phyloP scores from a whole-genome alignment of 2,888 invertebrate genomes.

The Opisthograptis luteolata region DNA sequence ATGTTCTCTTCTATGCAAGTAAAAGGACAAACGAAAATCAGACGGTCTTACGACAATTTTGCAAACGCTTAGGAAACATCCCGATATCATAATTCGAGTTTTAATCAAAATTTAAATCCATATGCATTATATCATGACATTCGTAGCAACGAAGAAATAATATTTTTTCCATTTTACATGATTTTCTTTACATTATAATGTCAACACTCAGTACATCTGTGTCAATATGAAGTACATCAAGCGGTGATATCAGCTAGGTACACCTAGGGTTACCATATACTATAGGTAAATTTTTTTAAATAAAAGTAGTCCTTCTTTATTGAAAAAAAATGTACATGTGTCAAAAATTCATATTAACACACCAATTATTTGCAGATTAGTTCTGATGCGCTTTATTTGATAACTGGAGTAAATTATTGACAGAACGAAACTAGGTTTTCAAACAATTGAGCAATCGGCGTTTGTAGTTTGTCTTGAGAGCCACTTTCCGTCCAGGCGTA shows the following conservation, averaged over 20 bases:
- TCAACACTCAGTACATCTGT: conserved; percentile 36
- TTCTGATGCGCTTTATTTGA: no score
- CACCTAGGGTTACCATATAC: conserved; percentile 4
- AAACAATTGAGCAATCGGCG: no score
- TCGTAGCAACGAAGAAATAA: conserved; percentile 7
- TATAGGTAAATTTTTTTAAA: background rate
- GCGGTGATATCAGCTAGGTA: conserved; percentile 28
- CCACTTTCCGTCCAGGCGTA: no score
- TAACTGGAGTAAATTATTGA: no score
- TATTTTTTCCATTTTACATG: conserved; percentile 31
- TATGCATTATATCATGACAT: conserved; percentile 5
- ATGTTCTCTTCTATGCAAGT: conserved; percentile 23
- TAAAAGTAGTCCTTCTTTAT: no score
- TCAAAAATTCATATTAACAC: no score
- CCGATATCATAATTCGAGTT: background rate
- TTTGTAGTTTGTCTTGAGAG: no score
- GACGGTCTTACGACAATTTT: conserved; percentile 9
- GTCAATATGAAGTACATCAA: conserved; percentile 34
- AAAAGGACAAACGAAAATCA: background rate
- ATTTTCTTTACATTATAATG: conserved; percentile 33
- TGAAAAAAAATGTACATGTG: no score
- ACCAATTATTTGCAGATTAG: no score
- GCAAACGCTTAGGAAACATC: conserved; percentile 2
- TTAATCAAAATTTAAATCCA: conserved; percentile 3
- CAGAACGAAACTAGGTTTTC: no score